These are phyloP conservation scores for Dendrolimus kikuchii DNA, from an alignment of 1,140 invertebrate species.

Conservation along the genomic window DNA sequence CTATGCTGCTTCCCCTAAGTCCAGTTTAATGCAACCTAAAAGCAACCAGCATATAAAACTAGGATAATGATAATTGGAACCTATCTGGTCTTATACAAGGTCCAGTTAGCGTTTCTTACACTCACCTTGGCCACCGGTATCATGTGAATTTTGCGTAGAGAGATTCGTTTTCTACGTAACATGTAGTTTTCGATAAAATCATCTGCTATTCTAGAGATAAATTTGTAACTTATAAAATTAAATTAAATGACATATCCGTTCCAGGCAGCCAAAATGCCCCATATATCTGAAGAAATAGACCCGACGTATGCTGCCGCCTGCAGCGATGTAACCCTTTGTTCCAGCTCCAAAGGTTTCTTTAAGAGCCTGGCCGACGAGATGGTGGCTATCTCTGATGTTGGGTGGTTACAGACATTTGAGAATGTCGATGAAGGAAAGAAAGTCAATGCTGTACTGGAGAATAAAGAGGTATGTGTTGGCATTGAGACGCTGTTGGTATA, in stretches of 20 bases:
- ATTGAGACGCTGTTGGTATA: not conserved
- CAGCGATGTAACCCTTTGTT: constrained; percentile 75
- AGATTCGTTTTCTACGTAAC: too few relatives aligned
- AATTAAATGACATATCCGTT: constrained; percentile 4
- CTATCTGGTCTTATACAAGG: too few relatives aligned
- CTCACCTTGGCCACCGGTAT: too few relatives aligned
- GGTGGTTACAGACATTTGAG: constrained; percentile 72
- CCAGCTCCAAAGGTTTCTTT: constrained; percentile 75
- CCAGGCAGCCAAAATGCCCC: constrained; percentile 31
- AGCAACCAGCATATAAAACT: too few relatives aligned
- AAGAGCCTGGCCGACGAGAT: constrained; percentile 70
- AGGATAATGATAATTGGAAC: too few relatives aligned
- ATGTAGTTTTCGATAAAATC: too few relatives aligned
- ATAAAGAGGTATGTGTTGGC: constrained; percentile 33
- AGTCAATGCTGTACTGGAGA: constrained; percentile 61
- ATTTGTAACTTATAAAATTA: not conserved
- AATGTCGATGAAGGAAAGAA: constrained; percentile 66
- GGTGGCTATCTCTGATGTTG: constrained; percentile 44
- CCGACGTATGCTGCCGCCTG: constrained; percentile 57
- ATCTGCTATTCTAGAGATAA: too few relatives aligned
- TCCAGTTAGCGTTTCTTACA: too few relatives aligned
- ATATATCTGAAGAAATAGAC: constrained; percentile 43
- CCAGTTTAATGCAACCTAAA: too few relatives aligned
- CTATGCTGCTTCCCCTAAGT: too few relatives aligned
- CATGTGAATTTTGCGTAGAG: too few relatives aligned